Evolutionary conservation across 2,888 invertebrate species (phyloP).

Genomic region (Omphaloscelis lunosa): DNA sequence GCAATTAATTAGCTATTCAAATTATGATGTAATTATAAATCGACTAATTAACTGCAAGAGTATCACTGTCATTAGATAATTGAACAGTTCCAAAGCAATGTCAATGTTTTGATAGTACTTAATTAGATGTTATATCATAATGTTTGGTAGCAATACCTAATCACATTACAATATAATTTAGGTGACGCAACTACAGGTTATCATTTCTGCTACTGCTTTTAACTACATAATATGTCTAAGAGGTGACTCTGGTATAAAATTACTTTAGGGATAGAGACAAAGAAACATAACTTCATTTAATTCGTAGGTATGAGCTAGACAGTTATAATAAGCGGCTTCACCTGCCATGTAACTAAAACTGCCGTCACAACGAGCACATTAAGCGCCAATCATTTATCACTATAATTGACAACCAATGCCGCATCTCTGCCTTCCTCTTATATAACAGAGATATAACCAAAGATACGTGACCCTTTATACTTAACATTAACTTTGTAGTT

Average conservation of each 20-base stretch:
- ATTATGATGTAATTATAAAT: constrained; percentile 33
- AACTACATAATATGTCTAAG: not conserved
- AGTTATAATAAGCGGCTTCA: constrained; percentile 33
- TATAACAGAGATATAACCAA: constrained; percentile 28
- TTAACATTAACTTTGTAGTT: constrained; percentile 19
- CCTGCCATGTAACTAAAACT: constrained; percentile 33
- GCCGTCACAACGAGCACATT: constrained; percentile 36
- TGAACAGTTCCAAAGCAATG: constrained; percentile 27
- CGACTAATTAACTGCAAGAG: constrained; percentile 30
- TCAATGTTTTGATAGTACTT: constrained; percentile 26
- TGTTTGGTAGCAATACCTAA: not conserved
- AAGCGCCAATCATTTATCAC: constrained; percentile 62
- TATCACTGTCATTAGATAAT: constrained; percentile 42
- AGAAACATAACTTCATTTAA: constrained; percentile 1
- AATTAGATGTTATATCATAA: constrained; percentile 33
- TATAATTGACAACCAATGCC: constrained; percentile 60
- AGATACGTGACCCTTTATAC: constrained; percentile 36
- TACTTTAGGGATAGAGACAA: not conserved
- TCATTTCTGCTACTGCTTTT: not conserved
- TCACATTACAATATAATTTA: not conserved
- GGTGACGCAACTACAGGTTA: too few relatives aligned
- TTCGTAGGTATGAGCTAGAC: constrained; percentile 12
- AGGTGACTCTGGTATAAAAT: not conserved
- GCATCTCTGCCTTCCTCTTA: constrained; percentile 31
- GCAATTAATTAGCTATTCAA: constrained; percentile 37